Evolutionary conservation across 2,797 vertebrate genomes (phyloP).

Genomic region (Leptoclinus maculatus): DNA sequence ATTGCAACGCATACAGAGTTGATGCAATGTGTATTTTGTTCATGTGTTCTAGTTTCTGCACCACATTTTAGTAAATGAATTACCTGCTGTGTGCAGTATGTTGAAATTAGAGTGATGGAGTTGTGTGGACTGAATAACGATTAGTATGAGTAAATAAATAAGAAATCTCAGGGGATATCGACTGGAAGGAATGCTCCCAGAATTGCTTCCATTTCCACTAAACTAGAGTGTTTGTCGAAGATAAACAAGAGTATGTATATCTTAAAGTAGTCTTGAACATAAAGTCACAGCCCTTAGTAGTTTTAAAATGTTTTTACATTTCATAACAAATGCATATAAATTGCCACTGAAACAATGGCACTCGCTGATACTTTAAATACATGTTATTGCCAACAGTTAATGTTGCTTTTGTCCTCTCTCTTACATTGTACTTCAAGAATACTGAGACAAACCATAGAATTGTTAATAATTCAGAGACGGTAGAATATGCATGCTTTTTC

Average conservation of each 20-base stretch:
- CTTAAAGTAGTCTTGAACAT: constrained; percentile 9
- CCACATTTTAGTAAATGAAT: constrained; percentile 72
- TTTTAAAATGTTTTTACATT: constrained; percentile 24
- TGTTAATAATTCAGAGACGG: constrained; percentile 88
- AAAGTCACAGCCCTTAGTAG: background rate
- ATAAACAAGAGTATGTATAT: constrained; percentile 26
- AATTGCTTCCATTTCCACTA: constrained; percentile 52
- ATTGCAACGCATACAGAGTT: constrained; percentile 63
- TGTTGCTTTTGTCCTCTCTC: constrained; percentile 36
- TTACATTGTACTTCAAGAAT: constrained; percentile 31
- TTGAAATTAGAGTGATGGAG: constrained; percentile 72
- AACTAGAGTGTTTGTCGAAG: constrained; percentile 35
- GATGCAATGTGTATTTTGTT: constrained; percentile 56
- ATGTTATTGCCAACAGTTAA: constrained; percentile 4
- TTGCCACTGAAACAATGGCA: background rate
- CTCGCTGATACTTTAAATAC: background rate
- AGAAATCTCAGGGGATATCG: constrained; percentile 60
- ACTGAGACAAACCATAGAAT: constrained; percentile 55
- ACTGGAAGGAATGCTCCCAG: constrained; percentile 48
- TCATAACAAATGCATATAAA: background rate
- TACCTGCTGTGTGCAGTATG: constrained; percentile 63
- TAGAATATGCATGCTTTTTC: constrained; percentile 79
- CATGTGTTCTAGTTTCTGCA: constrained; percentile 58
- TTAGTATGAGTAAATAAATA: constrained; percentile 76
- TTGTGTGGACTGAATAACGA: constrained; percentile 77